These are phyloP conservation scores for Pogonophryne albipinna DNA, from an alignment of 2,797 vertebrate genomes.

Conservation along the genomic window DNA sequence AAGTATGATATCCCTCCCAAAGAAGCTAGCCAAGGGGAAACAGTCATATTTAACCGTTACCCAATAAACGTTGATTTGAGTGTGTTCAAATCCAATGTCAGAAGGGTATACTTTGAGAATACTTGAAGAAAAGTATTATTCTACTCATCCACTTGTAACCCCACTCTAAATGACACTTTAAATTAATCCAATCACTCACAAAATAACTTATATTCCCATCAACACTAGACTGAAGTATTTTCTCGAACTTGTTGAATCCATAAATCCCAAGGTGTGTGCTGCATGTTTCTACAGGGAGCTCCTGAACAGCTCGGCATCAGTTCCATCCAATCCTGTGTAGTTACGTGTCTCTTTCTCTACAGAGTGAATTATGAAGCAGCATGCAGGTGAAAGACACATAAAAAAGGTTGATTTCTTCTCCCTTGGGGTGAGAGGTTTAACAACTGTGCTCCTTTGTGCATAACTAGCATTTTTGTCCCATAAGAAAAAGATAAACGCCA, in stretches of 20 bases:
- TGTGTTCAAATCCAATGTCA: background rate
- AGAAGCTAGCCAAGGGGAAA: no score
- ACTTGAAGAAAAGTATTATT: background rate
- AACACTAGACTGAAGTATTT: background rate
- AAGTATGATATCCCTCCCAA: no score
- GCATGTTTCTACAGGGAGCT: background rate
- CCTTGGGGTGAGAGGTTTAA: slow-evolving; percentile 34
- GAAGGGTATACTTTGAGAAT: background rate
- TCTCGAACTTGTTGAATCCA: slow-evolving; percentile 7
- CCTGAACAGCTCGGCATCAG: background rate
- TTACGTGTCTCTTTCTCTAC: slow-evolving; percentile 16
- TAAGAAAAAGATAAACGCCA: background rate
- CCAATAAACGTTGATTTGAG: background rate
- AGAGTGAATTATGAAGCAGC: slow-evolving; percentile 38
- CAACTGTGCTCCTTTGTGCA: slow-evolving; percentile 6
- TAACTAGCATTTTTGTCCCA: slow-evolving; percentile 34
- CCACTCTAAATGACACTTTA: background rate
- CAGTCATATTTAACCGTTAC: background rate
- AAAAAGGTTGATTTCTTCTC: slow-evolving; percentile 30
- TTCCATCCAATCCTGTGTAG: background rate
- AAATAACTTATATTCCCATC: background rate
- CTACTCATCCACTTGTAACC: background rate
- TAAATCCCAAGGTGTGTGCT: background rate
- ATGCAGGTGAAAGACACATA: slow-evolving; percentile 25
- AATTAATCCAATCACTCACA: background rate